Base-by-base conservation (phyloP, 2,888 invertebrate species). In the Toxonevra muliebris region DNA sequence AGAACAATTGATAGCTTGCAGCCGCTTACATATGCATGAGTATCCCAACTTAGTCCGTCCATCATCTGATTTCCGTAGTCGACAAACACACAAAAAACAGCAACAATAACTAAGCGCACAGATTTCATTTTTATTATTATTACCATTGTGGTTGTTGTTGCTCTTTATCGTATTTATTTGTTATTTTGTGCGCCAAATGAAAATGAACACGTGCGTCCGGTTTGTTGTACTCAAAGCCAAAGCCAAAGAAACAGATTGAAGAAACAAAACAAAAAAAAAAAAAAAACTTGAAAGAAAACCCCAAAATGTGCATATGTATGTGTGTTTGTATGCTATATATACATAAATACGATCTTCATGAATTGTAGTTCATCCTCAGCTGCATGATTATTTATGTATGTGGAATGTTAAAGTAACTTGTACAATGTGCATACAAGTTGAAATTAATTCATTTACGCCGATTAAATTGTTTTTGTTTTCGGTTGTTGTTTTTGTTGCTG, bases 141-240 rank as follows among this genome's bases (percentile, higher is more conserved):
- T 70, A 66, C 13, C 40, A 60, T 20, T 71, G 71, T 11, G 62
- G 52, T 20, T 69, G 57, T 59, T 67, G 48, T 17, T 62, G 69
- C 76, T 75, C 74, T 79, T 80, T 77, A 76, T 77, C 75, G 77
- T 77, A 70, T 78, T 75, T 73, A 73, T 76, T 78, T 77, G 74
- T 62, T 61, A 75, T 65, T 64, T 75, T 70, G 66, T 76, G 79
- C 77, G 78, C 76, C 77, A 79, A 80, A 80, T 80, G 80, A 80
- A 80, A 80, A 80, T 80, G 80, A 80, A 80, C 80, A 80, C 80
- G 80, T 80, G 80, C 80, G 80, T 80, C 80, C 80, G 80, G 80
- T 80, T 79, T 75, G 60, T 58, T 53, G 58, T 64, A 69, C 64
- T 65, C 55, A 69, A 54, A 66, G 20, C 59, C 66, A 30, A 30